These are phyloP conservation scores for Orthosia cruda DNA, from an alignment of 2,888 invertebrate species.

Conservation along the genomic window DNA sequence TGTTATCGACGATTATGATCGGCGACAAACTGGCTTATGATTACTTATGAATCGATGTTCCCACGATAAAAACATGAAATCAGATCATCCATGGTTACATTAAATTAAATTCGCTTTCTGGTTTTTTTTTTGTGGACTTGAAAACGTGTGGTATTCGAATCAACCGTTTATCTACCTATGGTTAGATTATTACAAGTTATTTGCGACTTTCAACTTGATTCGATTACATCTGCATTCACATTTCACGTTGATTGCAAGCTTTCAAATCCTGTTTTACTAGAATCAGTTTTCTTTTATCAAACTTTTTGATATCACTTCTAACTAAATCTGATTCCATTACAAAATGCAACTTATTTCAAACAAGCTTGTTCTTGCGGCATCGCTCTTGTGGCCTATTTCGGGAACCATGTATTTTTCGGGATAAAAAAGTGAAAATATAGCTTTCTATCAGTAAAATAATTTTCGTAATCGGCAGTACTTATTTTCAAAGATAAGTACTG, in stretches of 20 bases:
- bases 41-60: constrained; percentile 51
- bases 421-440: no score
- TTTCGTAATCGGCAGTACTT: no score
- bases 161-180: constrained; percentile 1
- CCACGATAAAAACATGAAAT: constrained; percentile 52
- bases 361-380: not conserved
- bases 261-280: constrained; percentile 40
- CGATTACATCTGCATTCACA: constrained; percentile 43
- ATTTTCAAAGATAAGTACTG: no score
- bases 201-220: constrained; percentile 48
- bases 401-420: no score
- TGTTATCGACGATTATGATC: constrained; percentile 58
- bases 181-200: constrained; percentile 27
- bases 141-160: not conserved
- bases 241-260: constrained; percentile 26
- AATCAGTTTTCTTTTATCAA: not conserved
- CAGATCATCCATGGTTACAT: constrained; percentile 28
- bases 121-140: constrained; percentile 17
- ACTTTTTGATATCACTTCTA: not conserved
- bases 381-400: no score
- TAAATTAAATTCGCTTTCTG: constrained; percentile 41
- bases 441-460: no score
- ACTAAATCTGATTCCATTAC: constrained; percentile 1
- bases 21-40: constrained; percentile 51
- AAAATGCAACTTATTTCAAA: not conserved